Conservation (phyloP, 2,888 invertebrate genomes). For the Callinectes sapidus region DNA sequence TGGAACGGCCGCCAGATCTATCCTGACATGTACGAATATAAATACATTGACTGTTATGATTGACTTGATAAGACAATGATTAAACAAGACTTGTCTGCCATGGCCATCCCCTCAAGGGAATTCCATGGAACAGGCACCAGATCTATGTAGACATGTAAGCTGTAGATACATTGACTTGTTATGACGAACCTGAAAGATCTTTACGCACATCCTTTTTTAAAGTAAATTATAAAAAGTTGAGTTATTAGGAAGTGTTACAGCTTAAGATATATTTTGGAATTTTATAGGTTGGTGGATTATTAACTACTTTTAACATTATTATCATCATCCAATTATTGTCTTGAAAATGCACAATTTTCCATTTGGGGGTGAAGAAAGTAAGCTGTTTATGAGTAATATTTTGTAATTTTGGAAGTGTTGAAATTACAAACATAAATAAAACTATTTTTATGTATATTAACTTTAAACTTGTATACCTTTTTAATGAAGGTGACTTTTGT, state of each 20-base stretch:
- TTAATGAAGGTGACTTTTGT: not conserved
- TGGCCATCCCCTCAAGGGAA: too few species aligned
- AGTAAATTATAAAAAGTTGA: not conserved
- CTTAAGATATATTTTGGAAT: not conserved
- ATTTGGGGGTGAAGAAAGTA: not conserved
- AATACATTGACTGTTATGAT: not conserved
- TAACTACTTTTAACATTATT: not conserved
- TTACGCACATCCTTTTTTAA: not conserved
- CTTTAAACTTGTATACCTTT: not conserved
- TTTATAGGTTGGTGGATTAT: not conserved
- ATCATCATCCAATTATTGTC: not conserved
- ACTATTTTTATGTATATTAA: conserved; percentile 15
- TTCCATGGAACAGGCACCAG: too few species aligned
- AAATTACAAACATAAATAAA: conserved; percentile 42
- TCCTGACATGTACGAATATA: too few species aligned
- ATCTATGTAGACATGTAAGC: too few species aligned
- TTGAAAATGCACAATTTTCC: not conserved
- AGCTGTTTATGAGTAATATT: not conserved
- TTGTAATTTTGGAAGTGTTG: conserved; percentile 17
- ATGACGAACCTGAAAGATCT: not conserved
- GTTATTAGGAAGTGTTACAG: not conserved
- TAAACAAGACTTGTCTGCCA: too few species aligned
- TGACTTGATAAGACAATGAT: too few species aligned
- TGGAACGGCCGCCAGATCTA: too few species aligned
- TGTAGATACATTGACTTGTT: too few species aligned